phyloP scores from a whole-genome alignment of 2,797 vertebrate species.

The Hydrophis major region DNA sequence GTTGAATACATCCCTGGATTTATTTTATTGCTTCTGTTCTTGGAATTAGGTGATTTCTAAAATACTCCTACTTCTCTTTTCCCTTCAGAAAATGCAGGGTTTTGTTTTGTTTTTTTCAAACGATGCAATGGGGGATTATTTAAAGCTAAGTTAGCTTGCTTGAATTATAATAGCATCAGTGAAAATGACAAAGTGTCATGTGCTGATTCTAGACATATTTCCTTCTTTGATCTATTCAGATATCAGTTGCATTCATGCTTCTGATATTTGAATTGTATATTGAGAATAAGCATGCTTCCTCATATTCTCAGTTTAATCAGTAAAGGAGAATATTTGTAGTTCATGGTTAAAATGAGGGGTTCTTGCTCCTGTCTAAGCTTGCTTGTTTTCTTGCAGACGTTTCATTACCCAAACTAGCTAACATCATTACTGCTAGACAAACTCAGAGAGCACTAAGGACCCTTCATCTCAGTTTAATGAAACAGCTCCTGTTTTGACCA shows the following conservation, averaged over 20 bases:
- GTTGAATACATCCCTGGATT: not conserved
- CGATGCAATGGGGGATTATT: not conserved
- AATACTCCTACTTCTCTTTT: not conserved
- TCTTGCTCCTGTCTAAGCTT: not conserved
- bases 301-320: not conserved
- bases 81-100: not conserved
- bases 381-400: not conserved
- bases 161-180: not conserved
- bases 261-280: not conserved
- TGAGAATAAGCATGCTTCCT: not conserved
- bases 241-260: not conserved
- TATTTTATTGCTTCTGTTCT: not conserved
- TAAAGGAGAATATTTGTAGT: not conserved
- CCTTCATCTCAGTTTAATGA: not conserved
- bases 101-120: not conserved
- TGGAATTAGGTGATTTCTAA: not conserved
- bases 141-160: not conserved
- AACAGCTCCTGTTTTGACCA: not conserved
- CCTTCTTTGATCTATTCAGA: conserved; percentile 18
- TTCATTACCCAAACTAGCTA: not conserved
- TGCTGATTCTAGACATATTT: not conserved
- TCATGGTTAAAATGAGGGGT: not conserved
- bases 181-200: not conserved
- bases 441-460: not conserved
- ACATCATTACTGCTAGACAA: not conserved